Conservation (phyloP, 2,888 invertebrate species). For the Podotricha telesiphe region DNA sequence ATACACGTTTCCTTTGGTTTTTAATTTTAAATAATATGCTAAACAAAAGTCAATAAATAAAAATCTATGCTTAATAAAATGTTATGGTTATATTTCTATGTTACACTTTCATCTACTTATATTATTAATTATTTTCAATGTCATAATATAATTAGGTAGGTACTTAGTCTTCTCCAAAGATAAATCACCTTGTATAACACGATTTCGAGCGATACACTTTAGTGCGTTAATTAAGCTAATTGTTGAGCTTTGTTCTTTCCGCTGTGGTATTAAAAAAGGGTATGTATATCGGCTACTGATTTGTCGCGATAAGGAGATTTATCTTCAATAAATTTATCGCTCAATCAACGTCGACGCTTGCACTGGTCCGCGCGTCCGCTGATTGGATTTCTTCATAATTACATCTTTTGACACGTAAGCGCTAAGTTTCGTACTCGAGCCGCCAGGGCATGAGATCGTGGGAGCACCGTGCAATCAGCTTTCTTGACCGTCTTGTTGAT, state of each 20-base stretch:
- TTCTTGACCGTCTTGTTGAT: conserved; percentile 79
- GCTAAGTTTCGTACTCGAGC: conserved; percentile 79
- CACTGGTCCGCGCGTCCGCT: conserved; percentile 58
- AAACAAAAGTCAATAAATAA: background rate
- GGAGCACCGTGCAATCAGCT: conserved; percentile 82
- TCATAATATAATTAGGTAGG: conserved; percentile 7
- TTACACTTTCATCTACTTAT: background rate
- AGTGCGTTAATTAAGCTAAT: conserved; percentile 41
- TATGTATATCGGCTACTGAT: conserved; percentile 72
- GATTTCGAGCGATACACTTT: conserved; percentile 11
- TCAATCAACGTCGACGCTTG: conserved; percentile 64
- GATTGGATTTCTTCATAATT: conserved; percentile 84
- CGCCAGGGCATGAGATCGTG: conserved; percentile 79
- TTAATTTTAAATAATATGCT: conserved; percentile 56
- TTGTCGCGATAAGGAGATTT: conserved; percentile 77
- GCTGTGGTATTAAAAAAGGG: conserved; percentile 51
- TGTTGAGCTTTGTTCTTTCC: conserved; percentile 46
- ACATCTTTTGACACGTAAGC: conserved; percentile 83
- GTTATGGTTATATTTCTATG: too few species aligned
- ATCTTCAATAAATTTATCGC: conserved; percentile 80
- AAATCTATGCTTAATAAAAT: background rate
- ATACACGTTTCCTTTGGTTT: conserved; percentile 56
- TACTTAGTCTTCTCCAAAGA: conserved; percentile 3
- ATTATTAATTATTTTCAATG: background rate
- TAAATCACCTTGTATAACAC: conserved; percentile 8